phyloP scores from a whole-genome alignment of 2,888 invertebrate species.

The Blera fallax region DNA sequence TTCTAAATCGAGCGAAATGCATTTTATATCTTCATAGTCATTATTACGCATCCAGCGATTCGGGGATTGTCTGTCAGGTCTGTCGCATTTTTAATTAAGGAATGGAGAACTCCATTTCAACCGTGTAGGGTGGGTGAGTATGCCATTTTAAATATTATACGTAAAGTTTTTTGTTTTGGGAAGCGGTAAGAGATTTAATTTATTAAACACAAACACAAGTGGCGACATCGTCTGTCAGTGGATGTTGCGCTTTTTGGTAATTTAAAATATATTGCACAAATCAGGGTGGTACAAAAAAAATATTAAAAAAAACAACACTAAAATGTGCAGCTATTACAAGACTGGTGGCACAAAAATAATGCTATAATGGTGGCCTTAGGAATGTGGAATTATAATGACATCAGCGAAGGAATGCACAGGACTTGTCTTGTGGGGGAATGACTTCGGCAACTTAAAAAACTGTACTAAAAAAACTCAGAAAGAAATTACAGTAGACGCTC shows the following conservation, averaged over 20 bases:
- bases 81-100: constrained; percentile 65
- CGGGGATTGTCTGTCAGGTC: constrained; percentile 51
- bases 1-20: constrained; percentile 79
- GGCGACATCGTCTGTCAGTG: constrained; percentile 47
- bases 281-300: background rate
- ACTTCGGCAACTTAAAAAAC: too few species aligned
- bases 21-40: constrained; percentile 50
- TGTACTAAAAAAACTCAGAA: too few species aligned
- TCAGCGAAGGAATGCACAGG: too few species aligned
- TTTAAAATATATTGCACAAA: background rate
- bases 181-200: constrained; percentile 11
- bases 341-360: too few species aligned
- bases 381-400: too few species aligned
- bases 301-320: background rate
- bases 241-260: background rate
- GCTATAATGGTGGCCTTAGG: too few species aligned
- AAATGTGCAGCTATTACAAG: background rate
- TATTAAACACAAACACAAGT: constrained; percentile 4
- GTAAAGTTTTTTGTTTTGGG: background rate
- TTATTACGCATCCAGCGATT: constrained; percentile 45
- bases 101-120: constrained; percentile 39
- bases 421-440: too few species aligned
- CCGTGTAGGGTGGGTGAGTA: constrained; percentile 41
- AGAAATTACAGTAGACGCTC: too few species aligned
- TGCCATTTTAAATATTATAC: background rate